Base-by-base conservation (phyloP, 2,888 invertebrate genomes). In the Drosophila mimetica region DNA sequence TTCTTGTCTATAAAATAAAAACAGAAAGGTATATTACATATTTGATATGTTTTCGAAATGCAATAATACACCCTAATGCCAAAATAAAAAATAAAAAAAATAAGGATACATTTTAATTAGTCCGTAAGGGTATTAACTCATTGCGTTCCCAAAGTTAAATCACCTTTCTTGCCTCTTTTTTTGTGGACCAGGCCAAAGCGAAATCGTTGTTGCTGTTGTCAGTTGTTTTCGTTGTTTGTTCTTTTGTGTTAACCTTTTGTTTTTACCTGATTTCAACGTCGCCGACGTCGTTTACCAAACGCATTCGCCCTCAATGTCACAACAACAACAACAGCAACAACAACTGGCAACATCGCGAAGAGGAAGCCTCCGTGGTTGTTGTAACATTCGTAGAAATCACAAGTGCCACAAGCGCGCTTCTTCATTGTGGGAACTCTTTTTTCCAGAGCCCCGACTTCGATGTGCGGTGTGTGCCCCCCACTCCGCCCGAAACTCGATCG, bases 291-390 rank as follows among this genome's bases (percentile, higher is more conserved):
- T 73, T 77, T 82, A 76, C 77, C 74, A 84, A 84, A 86, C 86
- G 77, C 80, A 80, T 82, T 84, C 89, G 88, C 89, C 89, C 89
- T 89, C 88, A 83, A 88, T 85, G 86, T 85, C 86, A 86, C 82
- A 79, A 80, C 87, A 82, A 80, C 80, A 82, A 74, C 53, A 52
- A 50, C 61, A 60, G 18, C 65, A 54, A 36, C 70, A 67, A 14
- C 52, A 67, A 63, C 47, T 4, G 59, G 7, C 60, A 59, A 58
- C 59, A 60, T 42, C 42, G 34, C 11, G 36, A 37, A 52, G 64
- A 44, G 66, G 66, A 64, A 65, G 51, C 64, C 70, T 48, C 46
- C 53, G 39, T 47, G 74, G 83, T 79, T 88, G 82, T 86, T 82
- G 80, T 78, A 76, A 79, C 79, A 84, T 88, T 87, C 88, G 87